Evolutionary conservation across 92 coral and sea anemone species (phyloP).

Genomic region (Siderastrea radians): DNA sequence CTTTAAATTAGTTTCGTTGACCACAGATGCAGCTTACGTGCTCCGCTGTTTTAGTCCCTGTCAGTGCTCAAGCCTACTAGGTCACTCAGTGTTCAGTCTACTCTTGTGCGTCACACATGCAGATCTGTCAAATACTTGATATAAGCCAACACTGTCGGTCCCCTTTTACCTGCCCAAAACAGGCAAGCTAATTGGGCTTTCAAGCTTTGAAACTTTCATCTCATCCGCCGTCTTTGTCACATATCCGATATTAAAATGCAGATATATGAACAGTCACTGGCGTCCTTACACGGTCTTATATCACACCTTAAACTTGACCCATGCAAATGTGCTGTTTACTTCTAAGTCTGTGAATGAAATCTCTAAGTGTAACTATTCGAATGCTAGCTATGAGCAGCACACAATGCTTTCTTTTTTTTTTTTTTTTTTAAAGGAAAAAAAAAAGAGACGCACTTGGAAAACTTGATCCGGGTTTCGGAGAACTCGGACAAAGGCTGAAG

Average conservation of each 20-base stretch:
- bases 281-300: conserved; percentile 4
- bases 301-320: background rate
- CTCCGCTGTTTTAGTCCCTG: background rate
- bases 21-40: background rate
- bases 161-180: background rate
- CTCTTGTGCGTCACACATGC: background rate
- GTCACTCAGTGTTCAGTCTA: background rate
- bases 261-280: background rate
- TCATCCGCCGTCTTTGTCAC: background rate
- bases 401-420: too few relatives aligned
- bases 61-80: background rate
- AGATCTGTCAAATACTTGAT: conserved; percentile 15
- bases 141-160: conserved; percentile 19
- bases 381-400: too few relatives aligned
- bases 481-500: background rate
- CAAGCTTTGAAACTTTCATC: background rate
- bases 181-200: conserved; percentile 9
- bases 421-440: too few relatives aligned
- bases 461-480: background rate
- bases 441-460: background rate
- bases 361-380: too few relatives aligned
- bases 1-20: background rate
- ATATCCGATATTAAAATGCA: conserved; percentile 11
- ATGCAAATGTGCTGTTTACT: background rate
- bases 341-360: too few relatives aligned